Conservation (phyloP, 2,113 vertebrate genomes). For the Malurus cyaneus region DNA sequence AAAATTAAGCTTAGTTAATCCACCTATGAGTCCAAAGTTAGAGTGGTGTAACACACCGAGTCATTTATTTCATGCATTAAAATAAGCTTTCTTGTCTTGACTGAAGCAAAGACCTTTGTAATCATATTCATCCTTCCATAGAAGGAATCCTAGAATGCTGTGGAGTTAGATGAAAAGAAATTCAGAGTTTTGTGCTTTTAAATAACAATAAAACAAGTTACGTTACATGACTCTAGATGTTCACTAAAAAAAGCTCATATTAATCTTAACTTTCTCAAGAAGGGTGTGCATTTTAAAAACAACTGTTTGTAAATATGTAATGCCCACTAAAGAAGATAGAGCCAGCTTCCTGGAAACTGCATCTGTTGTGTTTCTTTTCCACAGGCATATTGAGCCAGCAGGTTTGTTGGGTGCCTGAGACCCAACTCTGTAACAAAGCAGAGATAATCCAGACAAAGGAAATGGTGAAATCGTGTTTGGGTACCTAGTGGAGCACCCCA, state of each 20-base stretch:
- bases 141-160: conserved; percentile 40
- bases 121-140: conserved; percentile 37
- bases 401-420: conserved; percentile 56
- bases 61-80: conserved; percentile 54
- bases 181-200: conserved; percentile 12
- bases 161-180: conserved; percentile 41
- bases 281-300: conserved; percentile 61
- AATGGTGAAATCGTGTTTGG: conserved; percentile 41
- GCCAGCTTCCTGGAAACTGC: conserved; percentile 67
- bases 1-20: conserved; percentile 51
- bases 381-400: conserved; percentile 56
- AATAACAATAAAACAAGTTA: conserved; percentile 1
- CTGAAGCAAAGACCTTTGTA: conserved; percentile 49
- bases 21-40: conserved; percentile 21
- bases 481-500: conserved; percentile 38
- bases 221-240: conserved; percentile 57
- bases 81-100: conserved; percentile 59
- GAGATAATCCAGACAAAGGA: conserved; percentile 59
- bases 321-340: conserved; percentile 60
- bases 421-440: conserved; percentile 42
- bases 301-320: conserved; percentile 60
- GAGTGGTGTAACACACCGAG: background rate
- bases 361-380: conserved; percentile 37
- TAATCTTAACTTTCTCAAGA: conserved; percentile 60
- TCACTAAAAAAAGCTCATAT: conserved; percentile 35